phyloP scores from a whole-genome alignment of 2,113 vertebrate genomes.

The Collichthys lucidus region DNA sequence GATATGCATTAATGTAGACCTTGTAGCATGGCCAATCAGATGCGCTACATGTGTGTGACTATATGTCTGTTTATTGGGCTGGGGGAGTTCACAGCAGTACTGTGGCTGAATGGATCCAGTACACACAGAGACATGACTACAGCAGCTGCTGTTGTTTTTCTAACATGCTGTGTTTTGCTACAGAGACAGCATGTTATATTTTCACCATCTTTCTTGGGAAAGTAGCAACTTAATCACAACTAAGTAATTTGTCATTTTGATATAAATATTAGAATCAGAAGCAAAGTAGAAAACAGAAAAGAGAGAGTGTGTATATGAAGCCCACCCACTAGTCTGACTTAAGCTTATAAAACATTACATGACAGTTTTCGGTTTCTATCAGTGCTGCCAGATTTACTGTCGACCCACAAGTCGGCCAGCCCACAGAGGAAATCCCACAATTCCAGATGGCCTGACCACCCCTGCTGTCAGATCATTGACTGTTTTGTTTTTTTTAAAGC shows the following conservation, averaged over 20 bases:
- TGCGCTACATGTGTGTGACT: not conserved
- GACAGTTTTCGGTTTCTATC: slow-evolving; percentile 24
- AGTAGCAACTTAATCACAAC: not conserved
- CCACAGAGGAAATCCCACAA: slow-evolving; percentile 30
- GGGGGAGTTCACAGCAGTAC: not conserved
- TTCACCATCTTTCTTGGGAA: not conserved
- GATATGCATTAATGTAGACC: not conserved
- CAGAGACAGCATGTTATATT: not conserved
- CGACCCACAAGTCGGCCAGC: slow-evolving; percentile 10
- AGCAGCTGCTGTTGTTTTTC: slow-evolving; percentile 6
- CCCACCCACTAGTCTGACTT: not conserved
- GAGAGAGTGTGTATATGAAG: not conserved
- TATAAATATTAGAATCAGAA: not conserved
- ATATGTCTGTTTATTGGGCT: not conserved
- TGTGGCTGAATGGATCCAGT: not conserved
- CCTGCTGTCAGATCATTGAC: slow-evolving; percentile 22
- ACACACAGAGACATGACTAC: not conserved
- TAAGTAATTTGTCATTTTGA: not conserved
- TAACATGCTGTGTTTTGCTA: not conserved
- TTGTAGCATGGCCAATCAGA: not conserved
- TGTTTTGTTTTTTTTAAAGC: slow-evolving; percentile 17
- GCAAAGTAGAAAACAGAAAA: not conserved
- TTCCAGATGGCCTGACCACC: slow-evolving; percentile 36
- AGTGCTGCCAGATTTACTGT: slow-evolving; percentile 33
- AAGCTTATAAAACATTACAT: not conserved